phyloP scores from a whole-genome alignment of 92 coral and sea anemone genomes.

The Paragorgia papillata region DNA sequence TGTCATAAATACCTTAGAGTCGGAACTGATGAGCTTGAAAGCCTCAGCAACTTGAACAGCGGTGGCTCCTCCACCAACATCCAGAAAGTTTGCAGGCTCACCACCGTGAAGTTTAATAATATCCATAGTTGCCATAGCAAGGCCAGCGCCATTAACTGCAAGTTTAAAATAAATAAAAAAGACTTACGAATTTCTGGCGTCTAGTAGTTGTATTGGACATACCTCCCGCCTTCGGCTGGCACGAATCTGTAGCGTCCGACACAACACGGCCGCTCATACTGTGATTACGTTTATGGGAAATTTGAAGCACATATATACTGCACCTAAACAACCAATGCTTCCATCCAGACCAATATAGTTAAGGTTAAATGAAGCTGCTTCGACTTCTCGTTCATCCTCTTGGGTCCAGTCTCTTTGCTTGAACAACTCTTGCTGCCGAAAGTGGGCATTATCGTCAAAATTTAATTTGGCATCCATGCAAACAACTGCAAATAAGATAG shows the following conservation, averaged over 20 bases:
- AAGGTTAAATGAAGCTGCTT: conserved; percentile 79
- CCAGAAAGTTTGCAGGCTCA: conserved; percentile 96
- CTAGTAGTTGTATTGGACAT: no score
- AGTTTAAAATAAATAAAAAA: no score
- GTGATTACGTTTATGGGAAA: conserved; percentile 80
- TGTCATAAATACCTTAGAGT: conserved; percentile 71
- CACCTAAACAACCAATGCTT: conserved; percentile 94
- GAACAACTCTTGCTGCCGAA: conserved; percentile 85
- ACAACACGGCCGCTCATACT: no score
- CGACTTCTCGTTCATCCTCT: conserved; percentile 91
- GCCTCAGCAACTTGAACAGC: conserved; percentile 88
- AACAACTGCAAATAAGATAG: conserved; percentile 61
- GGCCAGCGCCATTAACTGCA: conserved; percentile 97
- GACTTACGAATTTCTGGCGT: no score
- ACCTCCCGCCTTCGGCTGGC: no score
- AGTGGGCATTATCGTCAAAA: conserved; percentile 93
- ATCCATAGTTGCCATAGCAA: conserved; percentile 99
- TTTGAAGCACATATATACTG: not conserved
- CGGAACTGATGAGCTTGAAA: conserved; percentile 88
- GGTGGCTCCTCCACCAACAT: conserved; percentile 96
- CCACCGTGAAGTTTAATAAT: conserved; percentile 97
- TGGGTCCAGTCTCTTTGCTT: conserved; percentile 91
- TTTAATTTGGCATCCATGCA: conserved; percentile 97
- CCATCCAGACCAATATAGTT: conserved; percentile 99
- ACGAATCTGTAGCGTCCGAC: no score